Evolutionary conservation across 2,888 invertebrate species (phyloP).

Genomic region (Conistra vaccinii): DNA sequence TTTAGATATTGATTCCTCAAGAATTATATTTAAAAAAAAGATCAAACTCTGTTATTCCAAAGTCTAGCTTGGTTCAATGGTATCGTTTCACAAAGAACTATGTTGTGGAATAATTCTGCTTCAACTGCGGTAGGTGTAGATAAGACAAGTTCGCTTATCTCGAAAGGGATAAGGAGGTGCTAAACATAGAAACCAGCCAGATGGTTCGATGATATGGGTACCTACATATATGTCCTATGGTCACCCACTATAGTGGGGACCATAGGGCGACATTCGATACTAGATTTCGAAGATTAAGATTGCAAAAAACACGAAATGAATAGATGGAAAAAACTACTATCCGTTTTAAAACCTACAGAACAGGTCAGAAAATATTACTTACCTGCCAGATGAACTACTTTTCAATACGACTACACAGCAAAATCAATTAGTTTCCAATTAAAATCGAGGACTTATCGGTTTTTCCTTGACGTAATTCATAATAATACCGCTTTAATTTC

Average conservation of each 20-base stretch:
- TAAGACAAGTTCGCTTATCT: constrained; percentile 55
- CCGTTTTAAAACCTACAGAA: background rate
- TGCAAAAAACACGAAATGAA: background rate
- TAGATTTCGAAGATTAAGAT: background rate
- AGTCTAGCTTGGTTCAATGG: constrained; percentile 6
- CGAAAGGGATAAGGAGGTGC: constrained; percentile 47
- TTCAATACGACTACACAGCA: constrained; percentile 8
- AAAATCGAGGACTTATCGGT: constrained; percentile 53
- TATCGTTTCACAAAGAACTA: constrained; percentile 41
- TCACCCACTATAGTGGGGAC: too few species aligned
- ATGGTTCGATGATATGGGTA: constrained; percentile 26
- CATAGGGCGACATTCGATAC: constrained; percentile 3
- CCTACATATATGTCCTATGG: too few species aligned
- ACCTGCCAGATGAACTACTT: constrained; percentile 32
- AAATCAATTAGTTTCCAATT: constrained; percentile 57
- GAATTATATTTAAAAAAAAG: background rate
- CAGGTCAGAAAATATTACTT: constrained; percentile 13
- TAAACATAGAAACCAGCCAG: constrained; percentile 53
- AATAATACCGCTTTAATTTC: constrained; percentile 55
- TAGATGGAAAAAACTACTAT: background rate
- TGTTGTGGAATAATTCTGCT: constrained; percentile 35
- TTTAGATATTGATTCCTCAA: background rate
- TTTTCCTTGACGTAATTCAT: constrained; percentile 48
- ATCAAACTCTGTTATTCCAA: constrained; percentile 3
- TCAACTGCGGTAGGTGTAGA: constrained; percentile 56